Conservation (phyloP, 2,113 vertebrate genomes). For the Procavia capensis region DNA sequence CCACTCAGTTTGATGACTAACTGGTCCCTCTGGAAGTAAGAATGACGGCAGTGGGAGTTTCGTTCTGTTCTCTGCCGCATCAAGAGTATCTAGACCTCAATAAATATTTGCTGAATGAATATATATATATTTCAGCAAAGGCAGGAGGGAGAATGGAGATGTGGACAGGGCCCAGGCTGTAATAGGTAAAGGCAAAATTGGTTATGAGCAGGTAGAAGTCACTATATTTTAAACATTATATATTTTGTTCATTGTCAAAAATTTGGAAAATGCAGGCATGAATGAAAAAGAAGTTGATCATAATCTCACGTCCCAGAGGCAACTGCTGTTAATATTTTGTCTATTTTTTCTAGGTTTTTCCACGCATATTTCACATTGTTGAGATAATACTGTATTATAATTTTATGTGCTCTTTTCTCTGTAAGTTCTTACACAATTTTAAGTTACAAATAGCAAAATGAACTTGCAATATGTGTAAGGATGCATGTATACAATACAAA, state of each 20-base stretch:
- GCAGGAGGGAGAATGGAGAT: background rate
- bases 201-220: background rate
- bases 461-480: background rate
- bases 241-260: background rate
- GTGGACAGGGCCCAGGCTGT: background rate
- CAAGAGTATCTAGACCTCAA: background rate
- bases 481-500: background rate
- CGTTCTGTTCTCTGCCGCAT: background rate
- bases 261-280: slow-evolving; percentile 38
- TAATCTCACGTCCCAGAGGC: slow-evolving; percentile 41
- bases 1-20: background rate
- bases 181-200: background rate
- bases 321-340: slow-evolving; percentile 36
- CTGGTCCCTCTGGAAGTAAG: slow-evolving; percentile 3
- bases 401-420: background rate
- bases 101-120: background rate
- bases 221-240: background rate
- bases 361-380: background rate
- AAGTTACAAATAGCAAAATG: slow-evolving; percentile 27
- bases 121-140: slow-evolving; percentile 16
- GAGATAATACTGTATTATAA: background rate
- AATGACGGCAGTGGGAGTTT: background rate
- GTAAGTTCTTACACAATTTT: slow-evolving; percentile 25
- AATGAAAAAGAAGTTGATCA: slow-evolving; percentile 21
- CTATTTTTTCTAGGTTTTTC: slow-evolving; percentile 18